Percentiles rank a stretch among this genome's conserved stretches.
Conservation (phyloP, 2,113 vertebrate species). For the Nesogale talazaci region DNA sequence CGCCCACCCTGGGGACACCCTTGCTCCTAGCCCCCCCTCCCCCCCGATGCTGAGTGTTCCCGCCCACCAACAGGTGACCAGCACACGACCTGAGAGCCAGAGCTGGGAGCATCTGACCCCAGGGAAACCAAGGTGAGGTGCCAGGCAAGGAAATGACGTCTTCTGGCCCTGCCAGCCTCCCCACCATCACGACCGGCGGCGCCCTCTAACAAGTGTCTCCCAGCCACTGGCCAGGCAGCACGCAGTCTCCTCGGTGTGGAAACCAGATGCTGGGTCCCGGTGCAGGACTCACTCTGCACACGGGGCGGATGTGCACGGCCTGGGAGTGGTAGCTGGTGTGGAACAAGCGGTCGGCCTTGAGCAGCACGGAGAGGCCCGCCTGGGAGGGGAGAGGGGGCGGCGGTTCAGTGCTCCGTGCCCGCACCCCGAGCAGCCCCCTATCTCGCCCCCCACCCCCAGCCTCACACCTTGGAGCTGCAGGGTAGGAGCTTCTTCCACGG, state of each 20-base stretch:
- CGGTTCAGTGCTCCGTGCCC: neutral
- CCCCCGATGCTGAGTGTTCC: neutral
- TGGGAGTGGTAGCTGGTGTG: slow-evolving; percentile 98
- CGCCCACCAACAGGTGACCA: neutral
- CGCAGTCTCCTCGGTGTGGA: neutral
- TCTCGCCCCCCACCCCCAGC: too few species aligned
- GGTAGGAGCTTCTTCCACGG: slow-evolving; percentile 99
- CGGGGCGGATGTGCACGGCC: slow-evolving; percentile 94
- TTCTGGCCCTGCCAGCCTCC: slow-evolving; percentile 21
- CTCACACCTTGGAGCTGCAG: slow-evolving; percentile 94
- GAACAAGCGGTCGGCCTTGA: slow-evolving; percentile 97
- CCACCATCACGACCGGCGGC: neutral
- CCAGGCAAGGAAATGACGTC: slow-evolving; percentile 5
- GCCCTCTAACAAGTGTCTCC: neutral
- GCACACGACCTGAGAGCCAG: neutral
- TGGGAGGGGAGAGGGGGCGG: slow-evolving; percentile 71
- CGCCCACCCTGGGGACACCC: neutral
- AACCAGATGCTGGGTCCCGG: neutral
- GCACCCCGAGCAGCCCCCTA: neutral
- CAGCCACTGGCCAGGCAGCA: neutral
- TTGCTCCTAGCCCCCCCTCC: neutral
- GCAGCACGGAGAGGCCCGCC: slow-evolving; percentile 95
- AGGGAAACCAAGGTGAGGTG: slow-evolving; percentile 35
- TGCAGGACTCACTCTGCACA: slow-evolving; percentile 89
- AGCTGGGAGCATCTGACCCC: neutral